Evolutionary conservation across 2,113 vertebrate species (phyloP).

Genomic region (Cairina moschata): DNA sequence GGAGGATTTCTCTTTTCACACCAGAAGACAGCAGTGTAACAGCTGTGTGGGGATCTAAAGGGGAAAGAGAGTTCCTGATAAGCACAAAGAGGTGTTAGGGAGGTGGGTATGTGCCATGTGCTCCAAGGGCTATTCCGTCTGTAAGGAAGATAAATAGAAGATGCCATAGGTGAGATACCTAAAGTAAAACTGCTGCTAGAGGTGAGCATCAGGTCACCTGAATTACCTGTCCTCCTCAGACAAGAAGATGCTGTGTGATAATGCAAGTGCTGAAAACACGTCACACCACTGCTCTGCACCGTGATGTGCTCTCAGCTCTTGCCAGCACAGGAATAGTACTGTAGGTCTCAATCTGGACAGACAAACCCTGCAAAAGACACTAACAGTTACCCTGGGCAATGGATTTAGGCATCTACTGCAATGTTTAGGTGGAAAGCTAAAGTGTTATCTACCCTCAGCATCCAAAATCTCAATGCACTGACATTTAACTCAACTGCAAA

Average conservation of each 20-base stretch:
- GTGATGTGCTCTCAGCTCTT: background rate
- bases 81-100: background rate
- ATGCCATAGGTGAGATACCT: background rate
- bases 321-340: background rate
- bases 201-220: background rate
- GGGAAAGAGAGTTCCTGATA: background rate
- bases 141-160: background rate
- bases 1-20: background rate
- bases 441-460: background rate
- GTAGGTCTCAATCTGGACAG: background rate
- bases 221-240: background rate
- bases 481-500: background rate
- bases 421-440: background rate
- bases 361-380: background rate
- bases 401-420: background rate
- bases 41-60: background rate
- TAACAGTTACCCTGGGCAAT: background rate
- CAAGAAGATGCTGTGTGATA: accelerated
- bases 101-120: accelerated
- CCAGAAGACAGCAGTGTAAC: background rate
- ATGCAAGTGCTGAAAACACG: background rate
- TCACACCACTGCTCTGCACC: accelerated
- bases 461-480: background rate
- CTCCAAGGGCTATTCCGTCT: background rate
- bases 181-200: background rate